phyloP scores from a whole-genome alignment of 2,888 invertebrate species.

The Noctua janthe region DNA sequence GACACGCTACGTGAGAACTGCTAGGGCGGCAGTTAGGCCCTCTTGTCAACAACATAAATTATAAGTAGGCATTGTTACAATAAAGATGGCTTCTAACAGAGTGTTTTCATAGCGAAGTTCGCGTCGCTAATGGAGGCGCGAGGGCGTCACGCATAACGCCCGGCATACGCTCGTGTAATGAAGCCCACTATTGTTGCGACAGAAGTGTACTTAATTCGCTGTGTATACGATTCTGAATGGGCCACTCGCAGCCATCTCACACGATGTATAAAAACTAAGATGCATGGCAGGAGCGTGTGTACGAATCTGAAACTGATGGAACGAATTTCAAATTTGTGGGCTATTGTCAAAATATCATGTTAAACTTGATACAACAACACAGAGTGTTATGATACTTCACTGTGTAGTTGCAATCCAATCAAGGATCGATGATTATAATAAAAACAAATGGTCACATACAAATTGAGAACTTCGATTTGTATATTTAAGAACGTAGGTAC shows the following conservation, averaged over 20 bases:
- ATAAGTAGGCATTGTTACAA: slow-evolving; percentile 86
- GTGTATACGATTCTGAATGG: slow-evolving; percentile 73
- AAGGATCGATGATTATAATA: neutral
- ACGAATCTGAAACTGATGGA: slow-evolving; percentile 61
- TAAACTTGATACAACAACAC: neutral
- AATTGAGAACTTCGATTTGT: neutral
- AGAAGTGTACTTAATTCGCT: slow-evolving; percentile 86
- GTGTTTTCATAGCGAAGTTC: slow-evolving; percentile 87
- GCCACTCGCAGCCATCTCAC: slow-evolving; percentile 71
- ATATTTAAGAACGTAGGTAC: neutral
- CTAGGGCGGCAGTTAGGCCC: slow-evolving; percentile 80
- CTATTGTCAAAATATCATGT: slow-evolving; percentile 39
- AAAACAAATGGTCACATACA: neutral
- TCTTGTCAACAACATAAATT: slow-evolving; percentile 88
- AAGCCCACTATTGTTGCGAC: slow-evolving; percentile 86
- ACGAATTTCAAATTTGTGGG: slow-evolving; percentile 63
- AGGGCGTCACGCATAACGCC: slow-evolving; percentile 87
- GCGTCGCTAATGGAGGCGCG: slow-evolving; percentile 82
- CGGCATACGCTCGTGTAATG: slow-evolving; percentile 88
- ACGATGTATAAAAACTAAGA: slow-evolving; percentile 76
- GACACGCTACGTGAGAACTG: slow-evolving; percentile 76
- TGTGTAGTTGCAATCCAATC: neutral
- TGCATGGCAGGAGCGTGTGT: slow-evolving; percentile 63
- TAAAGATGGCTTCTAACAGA: slow-evolving; percentile 82
- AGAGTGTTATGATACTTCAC: neutral